Evolutionary conservation across 2,888 invertebrate species (phyloP).

Genomic region (Zygogramma bicolorata): DNA sequence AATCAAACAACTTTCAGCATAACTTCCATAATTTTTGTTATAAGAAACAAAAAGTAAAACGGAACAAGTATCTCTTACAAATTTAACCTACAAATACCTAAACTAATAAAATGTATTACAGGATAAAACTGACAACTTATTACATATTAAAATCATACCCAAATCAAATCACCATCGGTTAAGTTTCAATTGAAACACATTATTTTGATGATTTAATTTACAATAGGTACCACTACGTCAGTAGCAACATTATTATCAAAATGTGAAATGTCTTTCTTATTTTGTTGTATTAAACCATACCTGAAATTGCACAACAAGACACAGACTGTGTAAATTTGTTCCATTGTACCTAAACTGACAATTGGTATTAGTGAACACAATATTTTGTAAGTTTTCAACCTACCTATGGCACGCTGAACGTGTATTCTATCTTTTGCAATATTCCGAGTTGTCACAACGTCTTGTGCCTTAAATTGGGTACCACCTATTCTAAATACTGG

Average conservation of each 20-base stretch:
- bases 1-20: too few species aligned
- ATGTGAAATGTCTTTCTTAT: not conserved
- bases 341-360: conserved; percentile 19
- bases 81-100: not conserved
- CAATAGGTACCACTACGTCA: too few species aligned
- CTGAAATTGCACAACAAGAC: conserved; percentile 30
- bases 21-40: too few species aligned
- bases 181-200: too few species aligned
- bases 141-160: too few species aligned
- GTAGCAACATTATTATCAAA: not conserved
- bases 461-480: conserved; percentile 35
- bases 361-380: conserved; percentile 28
- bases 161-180: too few species aligned
- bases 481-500: conserved; percentile 39
- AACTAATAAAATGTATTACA: not conserved
- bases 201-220: too few species aligned
- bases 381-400: conserved; percentile 39
- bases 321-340: conserved; percentile 36
- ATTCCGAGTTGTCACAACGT: conserved; percentile 32
- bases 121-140: too few species aligned
- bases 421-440: conserved; percentile 44
- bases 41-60: too few species aligned
- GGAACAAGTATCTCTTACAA: too few species aligned
- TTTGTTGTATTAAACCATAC: not conserved
- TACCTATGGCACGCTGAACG: conserved; percentile 42